These are phyloP conservation scores for Metallyticus violacea DNA, from an alignment of 2,888 invertebrate species.

Conservation along the genomic window DNA sequence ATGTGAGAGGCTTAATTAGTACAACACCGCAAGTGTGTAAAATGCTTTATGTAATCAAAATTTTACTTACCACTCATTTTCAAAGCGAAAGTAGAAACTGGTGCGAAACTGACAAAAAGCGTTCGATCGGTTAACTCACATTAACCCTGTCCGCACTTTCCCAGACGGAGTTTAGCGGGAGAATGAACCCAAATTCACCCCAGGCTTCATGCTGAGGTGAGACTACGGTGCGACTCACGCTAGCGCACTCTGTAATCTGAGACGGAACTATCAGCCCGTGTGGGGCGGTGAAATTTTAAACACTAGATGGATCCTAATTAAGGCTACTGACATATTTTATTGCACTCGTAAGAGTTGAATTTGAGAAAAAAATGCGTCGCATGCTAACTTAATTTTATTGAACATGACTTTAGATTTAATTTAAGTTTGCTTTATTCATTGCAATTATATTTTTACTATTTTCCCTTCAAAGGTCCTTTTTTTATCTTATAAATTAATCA, in stretches of 20 bases:
- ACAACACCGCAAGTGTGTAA: background rate
- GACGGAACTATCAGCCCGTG: background rate
- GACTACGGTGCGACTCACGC: background rate
- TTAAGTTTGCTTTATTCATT: too few species aligned
- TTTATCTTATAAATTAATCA: too few species aligned
- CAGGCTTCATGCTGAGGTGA: background rate
- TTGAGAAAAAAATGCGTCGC: too few species aligned
- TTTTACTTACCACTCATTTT: background rate
- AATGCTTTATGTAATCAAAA: background rate
- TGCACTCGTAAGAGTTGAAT: too few species aligned
- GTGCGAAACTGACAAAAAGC: background rate
- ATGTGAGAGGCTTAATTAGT: background rate
- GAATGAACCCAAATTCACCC: background rate
- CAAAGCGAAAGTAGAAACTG: background rate
- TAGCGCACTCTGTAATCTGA: background rate
- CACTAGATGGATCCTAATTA: too few species aligned
- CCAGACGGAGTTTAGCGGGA: background rate
- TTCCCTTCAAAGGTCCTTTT: too few species aligned
- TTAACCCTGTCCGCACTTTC: background rate
- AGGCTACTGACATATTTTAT: too few species aligned
- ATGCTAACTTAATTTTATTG: too few species aligned
- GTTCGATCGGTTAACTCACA: background rate
- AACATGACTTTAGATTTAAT: too few species aligned
- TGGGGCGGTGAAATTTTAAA: background rate
- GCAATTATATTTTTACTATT: too few species aligned